phyloP scores from a whole-genome alignment of 64 coral and sea anemone species.

The Porites lutea region DNA sequence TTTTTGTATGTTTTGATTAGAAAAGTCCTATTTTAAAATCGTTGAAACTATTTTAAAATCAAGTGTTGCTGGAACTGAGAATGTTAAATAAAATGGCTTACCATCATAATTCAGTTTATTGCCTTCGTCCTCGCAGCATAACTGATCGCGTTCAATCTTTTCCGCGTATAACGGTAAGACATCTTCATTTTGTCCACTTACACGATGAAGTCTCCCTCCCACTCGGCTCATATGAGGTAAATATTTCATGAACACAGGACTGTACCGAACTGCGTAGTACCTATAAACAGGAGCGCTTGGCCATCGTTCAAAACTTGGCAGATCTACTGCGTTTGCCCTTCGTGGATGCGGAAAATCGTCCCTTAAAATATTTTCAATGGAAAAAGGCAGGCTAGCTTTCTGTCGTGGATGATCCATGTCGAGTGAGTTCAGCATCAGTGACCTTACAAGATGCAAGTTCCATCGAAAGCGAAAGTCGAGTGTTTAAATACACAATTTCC shows the following conservation, averaged over 20 bases:
- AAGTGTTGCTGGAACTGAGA: not conserved
- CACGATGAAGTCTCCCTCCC: not conserved
- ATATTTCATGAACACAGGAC: constrained; percentile 25
- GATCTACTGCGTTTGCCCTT: not conserved
- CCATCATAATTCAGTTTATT: not conserved
- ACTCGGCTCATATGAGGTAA: not conserved
- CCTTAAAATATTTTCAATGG: constrained; percentile 49
- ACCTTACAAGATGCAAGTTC: not conserved
- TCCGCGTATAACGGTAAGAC: not conserved
- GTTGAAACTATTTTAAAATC: too few relatives aligned
- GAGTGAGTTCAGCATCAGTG: not conserved
- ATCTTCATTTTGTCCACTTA: not conserved
- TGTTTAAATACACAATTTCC: constrained; percentile 3
- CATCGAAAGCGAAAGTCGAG: not conserved
- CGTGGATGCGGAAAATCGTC: constrained; percentile 31
- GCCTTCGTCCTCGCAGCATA: not conserved
- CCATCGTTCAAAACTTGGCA: constrained; percentile 6
- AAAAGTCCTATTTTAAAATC: too few relatives aligned
- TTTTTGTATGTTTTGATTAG: too few relatives aligned
- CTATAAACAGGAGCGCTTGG: not conserved
- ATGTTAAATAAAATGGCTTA: not conserved
- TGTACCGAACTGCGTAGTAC: constrained; percentile 8
- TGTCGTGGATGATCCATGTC: constrained; percentile 10
- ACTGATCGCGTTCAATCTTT: not conserved
- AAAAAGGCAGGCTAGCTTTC: constrained; percentile 18